phyloP scores from a whole-genome alignment of 2,113 vertebrate genomes.

The Ptilorrhoa leucosticta region DNA sequence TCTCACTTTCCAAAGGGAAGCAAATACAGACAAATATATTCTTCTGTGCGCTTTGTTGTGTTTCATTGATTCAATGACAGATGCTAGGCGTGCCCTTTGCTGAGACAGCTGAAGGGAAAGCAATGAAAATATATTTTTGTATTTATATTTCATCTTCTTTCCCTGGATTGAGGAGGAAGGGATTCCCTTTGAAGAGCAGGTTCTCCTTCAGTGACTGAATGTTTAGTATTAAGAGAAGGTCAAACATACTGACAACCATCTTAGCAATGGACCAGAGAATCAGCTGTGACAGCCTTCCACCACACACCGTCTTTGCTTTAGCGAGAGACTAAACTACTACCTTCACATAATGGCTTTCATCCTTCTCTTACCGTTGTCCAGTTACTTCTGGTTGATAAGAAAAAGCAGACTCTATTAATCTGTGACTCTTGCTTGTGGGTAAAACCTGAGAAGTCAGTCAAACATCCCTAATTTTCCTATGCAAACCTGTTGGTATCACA shows the following conservation, averaged over 20 bases:
- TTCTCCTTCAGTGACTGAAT: not conserved
- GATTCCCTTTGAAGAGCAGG: not conserved
- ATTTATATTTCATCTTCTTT: not conserved
- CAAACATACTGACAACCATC: not conserved
- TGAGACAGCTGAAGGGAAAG: not conserved
- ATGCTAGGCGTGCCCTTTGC: not conserved
- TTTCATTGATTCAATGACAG: not conserved
- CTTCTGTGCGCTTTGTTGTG: not conserved
- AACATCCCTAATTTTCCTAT: not conserved
- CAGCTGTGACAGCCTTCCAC: not conserved
- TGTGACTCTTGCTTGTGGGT: not conserved
- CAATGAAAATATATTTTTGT: not conserved
- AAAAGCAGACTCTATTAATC: not conserved
- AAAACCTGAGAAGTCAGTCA: not conserved
- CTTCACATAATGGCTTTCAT: not conserved
- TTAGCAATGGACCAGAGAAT: not conserved
- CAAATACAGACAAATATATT: not conserved
- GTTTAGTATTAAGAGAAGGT: not conserved
- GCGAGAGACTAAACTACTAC: not conserved
- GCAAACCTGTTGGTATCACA: not conserved
- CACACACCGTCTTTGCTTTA: not conserved
- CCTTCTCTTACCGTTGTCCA: not conserved
- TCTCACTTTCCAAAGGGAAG: not conserved
- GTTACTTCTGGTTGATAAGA: not conserved
- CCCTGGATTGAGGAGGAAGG: not conserved